Evolutionary conservation across 2,797 vertebrate species (phyloP).

Genomic region (Leptodactylus fallax): DNA sequence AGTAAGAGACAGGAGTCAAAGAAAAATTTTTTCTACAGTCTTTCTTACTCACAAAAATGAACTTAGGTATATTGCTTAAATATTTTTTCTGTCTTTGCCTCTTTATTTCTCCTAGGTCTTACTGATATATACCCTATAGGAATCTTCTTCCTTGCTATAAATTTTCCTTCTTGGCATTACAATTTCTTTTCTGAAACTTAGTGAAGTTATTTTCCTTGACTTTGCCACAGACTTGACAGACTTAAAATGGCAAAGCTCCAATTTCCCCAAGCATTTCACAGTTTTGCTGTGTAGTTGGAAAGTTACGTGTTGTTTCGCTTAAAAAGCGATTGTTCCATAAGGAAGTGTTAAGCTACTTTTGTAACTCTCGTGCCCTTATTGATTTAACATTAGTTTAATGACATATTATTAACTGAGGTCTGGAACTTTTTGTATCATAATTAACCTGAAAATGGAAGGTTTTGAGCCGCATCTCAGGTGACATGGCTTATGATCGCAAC

Average conservation of each 20-base stretch:
- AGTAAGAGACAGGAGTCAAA: no score
- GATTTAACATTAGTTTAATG: slow-evolving; percentile 51
- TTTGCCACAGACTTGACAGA: slow-evolving; percentile 39
- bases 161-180: neutral
- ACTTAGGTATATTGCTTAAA: no score
- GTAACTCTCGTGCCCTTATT: slow-evolving; percentile 31
- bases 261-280: slow-evolving; percentile 34
- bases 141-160: neutral
- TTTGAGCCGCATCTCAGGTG: neutral
- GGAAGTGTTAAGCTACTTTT: slow-evolving; percentile 39
- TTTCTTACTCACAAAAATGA: no score
- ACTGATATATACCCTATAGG: neutral
- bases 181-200: slow-evolving; percentile 24
- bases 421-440: slow-evolving; percentile 27
- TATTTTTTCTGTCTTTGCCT: no score
- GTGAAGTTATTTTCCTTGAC: slow-evolving; percentile 30
- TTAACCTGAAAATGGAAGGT: slow-evolving; percentile 7
- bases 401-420: slow-evolving; percentile 30
- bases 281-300: slow-evolving; percentile 41
- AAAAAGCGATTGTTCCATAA: slow-evolving; percentile 23
- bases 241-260: slow-evolving; percentile 23
- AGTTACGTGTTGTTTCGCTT: slow-evolving; percentile 26
- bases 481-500: neutral
- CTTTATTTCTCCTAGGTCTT: no score
- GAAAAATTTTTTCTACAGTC: no score